Conservation (phyloP, 2,888 invertebrate genomes). For the Kuschelorhynchus macadamiae region DNA sequence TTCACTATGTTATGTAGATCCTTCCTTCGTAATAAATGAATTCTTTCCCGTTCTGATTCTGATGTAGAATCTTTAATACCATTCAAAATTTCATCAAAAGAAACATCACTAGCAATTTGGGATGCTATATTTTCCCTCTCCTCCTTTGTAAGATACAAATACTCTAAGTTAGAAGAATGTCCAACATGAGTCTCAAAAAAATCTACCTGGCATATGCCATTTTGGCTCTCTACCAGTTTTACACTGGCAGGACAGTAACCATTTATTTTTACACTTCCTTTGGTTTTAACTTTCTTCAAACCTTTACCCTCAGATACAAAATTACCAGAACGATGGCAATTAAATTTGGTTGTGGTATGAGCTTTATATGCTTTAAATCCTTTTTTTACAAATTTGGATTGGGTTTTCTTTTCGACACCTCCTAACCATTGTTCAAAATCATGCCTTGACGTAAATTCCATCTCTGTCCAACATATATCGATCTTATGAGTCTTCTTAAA, state of each 20-base stretch:
- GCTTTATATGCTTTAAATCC: not conserved
- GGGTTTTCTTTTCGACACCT: not conserved
- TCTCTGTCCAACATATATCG: not conserved
- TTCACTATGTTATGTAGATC: not conserved
- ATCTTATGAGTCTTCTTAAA: not conserved
- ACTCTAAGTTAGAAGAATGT: not conserved
- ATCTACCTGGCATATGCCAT: not conserved
- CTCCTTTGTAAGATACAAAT: not conserved
- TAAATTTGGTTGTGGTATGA: not conserved
- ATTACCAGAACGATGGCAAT: not conserved
- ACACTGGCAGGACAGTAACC: not conserved
- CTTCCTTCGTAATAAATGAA: conserved; percentile 9
- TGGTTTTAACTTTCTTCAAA: not conserved
- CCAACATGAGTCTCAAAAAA: not conserved
- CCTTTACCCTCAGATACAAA: not conserved
- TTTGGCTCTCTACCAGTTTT: not conserved
- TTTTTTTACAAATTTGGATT: not conserved
- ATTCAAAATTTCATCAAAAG: conserved; percentile 5
- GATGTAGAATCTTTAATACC: not conserved
- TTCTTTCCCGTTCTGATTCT: not conserved
- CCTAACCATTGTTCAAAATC: not conserved
- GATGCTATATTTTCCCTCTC: not conserved
- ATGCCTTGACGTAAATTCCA: not conserved
- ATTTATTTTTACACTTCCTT: conserved; percentile 9
- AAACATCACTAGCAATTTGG: not conserved